Evolutionary conservation across 2,888 invertebrate species (phyloP).

Genomic region (Synergus japonicus): DNA sequence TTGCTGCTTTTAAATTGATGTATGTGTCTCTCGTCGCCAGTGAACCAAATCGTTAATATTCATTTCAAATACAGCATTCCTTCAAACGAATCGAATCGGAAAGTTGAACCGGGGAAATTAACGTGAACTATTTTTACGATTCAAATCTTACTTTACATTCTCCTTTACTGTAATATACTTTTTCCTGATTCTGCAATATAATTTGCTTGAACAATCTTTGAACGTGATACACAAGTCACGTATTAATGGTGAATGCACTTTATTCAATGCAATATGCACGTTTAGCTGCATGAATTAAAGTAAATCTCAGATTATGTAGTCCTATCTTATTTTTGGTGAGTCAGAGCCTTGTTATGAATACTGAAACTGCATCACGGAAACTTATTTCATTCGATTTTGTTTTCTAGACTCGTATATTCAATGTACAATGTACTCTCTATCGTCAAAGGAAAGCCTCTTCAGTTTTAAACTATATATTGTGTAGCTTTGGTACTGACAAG

Average conservation of each 20-base stretch:
- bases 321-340: background rate
- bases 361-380: background rate
- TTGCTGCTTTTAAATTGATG: slow-evolving; percentile 27
- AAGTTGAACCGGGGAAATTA: slow-evolving; percentile 1
- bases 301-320: slow-evolving; percentile 10
- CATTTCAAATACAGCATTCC: slow-evolving; percentile 12
- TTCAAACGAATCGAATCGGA: slow-evolving; percentile 27
- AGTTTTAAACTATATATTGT: slow-evolving; percentile 2
- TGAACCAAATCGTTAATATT: slow-evolving; percentile 37
- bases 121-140: slow-evolving; percentile 15
- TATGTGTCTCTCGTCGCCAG: slow-evolving; percentile 13
- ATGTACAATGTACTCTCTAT: background rate
- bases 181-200: background rate
- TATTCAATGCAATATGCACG: background rate
- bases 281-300: slow-evolving; percentile 31
- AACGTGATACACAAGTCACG: slow-evolving; percentile 11
- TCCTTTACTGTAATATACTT: background rate
- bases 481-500: background rate
- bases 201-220: background rate
- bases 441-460: slow-evolving; percentile 4
- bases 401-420: background rate
- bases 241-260: slow-evolving; percentile 7
- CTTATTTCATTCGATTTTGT: slow-evolving; percentile 10
- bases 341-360: slow-evolving; percentile 21
- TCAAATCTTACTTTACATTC: background rate